Conservation (phyloP, 30 jellyfish, hydroid and myxozoan species). For the Rhopilema esculentum region DNA sequence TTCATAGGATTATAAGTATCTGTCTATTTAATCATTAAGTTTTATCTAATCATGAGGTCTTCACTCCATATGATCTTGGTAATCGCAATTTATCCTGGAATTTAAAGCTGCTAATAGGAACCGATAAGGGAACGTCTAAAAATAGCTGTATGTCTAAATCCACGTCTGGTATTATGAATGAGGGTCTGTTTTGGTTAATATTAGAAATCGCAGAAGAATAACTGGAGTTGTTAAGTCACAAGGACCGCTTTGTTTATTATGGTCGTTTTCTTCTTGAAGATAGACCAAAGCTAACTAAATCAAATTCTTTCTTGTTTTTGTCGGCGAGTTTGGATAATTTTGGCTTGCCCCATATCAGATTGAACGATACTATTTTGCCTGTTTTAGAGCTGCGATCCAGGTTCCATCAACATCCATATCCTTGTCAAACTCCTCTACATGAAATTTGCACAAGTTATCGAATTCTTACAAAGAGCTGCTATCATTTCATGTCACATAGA, state of each 20-base stretch:
- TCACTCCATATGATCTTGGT: neutral
- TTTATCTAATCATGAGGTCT: neutral
- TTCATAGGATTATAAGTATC: neutral
- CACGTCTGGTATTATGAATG: neutral
- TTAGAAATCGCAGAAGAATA: neutral
- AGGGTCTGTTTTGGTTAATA: neutral
- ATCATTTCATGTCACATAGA: too few species aligned
- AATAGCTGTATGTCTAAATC: neutral
- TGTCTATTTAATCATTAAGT: neutral
- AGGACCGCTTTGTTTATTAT: neutral
- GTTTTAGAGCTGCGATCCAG: neutral
- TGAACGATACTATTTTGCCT: neutral
- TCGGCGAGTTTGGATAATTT: neutral
- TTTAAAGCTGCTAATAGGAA: neutral
- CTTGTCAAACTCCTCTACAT: too few species aligned
- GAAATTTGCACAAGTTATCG: too few species aligned
- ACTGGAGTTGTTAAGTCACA: neutral
- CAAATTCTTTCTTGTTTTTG: neutral
- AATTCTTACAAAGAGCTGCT: too few species aligned
- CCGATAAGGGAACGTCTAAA: neutral
- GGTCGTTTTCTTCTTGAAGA: neutral
- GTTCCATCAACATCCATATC: too few species aligned
- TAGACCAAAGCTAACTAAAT: neutral
- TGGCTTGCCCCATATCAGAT: neutral
- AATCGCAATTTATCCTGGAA: neutral